Conservation (phyloP, 2,113 vertebrate species). For the Poeciliopsis retropinna region DNA sequence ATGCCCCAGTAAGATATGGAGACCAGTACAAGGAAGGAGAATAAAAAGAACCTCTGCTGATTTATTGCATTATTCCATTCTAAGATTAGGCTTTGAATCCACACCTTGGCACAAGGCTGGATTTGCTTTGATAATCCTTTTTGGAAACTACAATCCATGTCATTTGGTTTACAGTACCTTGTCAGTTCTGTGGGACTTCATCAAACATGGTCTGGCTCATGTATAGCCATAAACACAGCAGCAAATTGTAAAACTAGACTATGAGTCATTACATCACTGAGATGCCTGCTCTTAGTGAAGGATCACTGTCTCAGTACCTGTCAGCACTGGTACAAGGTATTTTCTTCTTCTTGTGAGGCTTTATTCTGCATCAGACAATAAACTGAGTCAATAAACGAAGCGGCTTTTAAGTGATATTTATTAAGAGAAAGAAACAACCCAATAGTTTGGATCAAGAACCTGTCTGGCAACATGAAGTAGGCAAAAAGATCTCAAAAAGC, state of each 20-base stretch:
- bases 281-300: background rate
- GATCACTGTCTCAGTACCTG: background rate
- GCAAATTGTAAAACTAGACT: slow-evolving; percentile 43
- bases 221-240: slow-evolving; percentile 46
- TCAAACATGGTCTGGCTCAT: slow-evolving; percentile 24
- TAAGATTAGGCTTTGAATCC: slow-evolving; percentile 21
- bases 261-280: slow-evolving; percentile 16
- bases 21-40: slow-evolving; percentile 39
- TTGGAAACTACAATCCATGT: slow-evolving; percentile 24
- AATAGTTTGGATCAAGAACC: background rate
- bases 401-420: background rate
- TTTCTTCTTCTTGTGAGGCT: background rate
- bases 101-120: slow-evolving; percentile 23
- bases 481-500: background rate
- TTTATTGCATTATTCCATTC: slow-evolving; percentile 43
- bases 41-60: slow-evolving; percentile 43
- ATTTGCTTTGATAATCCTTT: slow-evolving; percentile 46
- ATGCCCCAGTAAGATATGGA: slow-evolving; percentile 28
- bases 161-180: slow-evolving; percentile 43
- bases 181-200: slow-evolving; percentile 52
- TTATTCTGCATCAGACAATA: background rate
- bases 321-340: too few species aligned
- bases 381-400: background rate
- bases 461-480: background rate
- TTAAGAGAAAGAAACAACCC: background rate